These are phyloP conservation scores for Danio aesculapii DNA, from an alignment of 2,797 vertebrate species.

Conservation along the genomic window DNA sequence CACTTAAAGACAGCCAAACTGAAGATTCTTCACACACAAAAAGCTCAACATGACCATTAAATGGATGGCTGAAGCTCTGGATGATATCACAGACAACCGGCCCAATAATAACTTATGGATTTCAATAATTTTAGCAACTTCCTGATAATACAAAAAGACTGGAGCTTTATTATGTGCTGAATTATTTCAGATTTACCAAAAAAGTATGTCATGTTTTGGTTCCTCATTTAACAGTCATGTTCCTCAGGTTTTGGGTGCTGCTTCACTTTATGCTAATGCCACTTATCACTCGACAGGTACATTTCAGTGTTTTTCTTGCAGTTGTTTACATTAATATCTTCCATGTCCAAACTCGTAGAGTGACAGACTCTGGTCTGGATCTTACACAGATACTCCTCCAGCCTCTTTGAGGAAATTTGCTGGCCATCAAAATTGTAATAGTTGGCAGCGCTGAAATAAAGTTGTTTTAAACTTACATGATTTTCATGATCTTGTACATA, in stretches of 20 bases:
- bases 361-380: not conserved
- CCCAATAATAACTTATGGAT: conserved; percentile 7
- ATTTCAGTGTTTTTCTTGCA: conserved; percentile 30
- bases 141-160: conserved; percentile 10
- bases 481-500: conserved; percentile 45
- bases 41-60: conserved; percentile 70
- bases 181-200: conserved; percentile 27
- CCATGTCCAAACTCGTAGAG: not conserved
- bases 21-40: conserved; percentile 72
- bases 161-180: conserved; percentile 12
- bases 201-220: conserved; percentile 22
- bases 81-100: conserved; percentile 8
- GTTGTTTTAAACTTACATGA: conserved; percentile 67
- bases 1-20: conserved; percentile 64
- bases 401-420: not conserved
- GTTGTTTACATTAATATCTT: conserved; percentile 35
- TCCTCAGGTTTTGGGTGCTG: conserved; percentile 31
- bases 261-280: not conserved
- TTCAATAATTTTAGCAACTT: conserved; percentile 13
- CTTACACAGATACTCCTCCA: not conserved
- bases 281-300: conserved; percentile 11
- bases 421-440: conserved; percentile 17
- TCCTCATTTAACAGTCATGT: conserved; percentile 42
- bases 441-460: conserved; percentile 25
- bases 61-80: conserved; percentile 31